These are phyloP conservation scores for Diabrotica undecimpunctata DNA, from an alignment of 1,140 invertebrate genomes.

Conservation along the genomic window DNA sequence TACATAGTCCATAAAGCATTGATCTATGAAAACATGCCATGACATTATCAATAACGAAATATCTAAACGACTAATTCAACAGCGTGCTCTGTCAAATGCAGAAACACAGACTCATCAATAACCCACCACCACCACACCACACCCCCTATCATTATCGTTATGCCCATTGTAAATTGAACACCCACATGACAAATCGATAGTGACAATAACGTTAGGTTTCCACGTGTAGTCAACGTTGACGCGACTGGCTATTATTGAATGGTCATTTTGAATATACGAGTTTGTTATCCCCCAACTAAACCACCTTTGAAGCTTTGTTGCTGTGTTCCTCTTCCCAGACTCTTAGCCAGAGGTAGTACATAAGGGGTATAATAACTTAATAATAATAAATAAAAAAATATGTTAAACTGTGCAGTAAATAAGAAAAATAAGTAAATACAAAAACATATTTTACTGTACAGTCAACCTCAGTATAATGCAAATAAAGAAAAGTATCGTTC, in stretches of 20 bases:
- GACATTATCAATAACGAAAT: not conserved
- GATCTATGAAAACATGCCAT: not conserved
- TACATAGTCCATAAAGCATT: not conserved
- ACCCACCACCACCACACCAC: not conserved
- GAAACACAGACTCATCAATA: not conserved
- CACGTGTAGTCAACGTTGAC: not conserved
- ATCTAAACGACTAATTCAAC: conserved; percentile 2
- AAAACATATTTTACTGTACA: too few relatives aligned
- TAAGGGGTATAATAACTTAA: too few relatives aligned
- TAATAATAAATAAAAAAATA: too few relatives aligned
- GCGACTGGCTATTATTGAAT: not conserved
- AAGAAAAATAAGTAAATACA: too few relatives aligned
- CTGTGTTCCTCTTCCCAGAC: too few relatives aligned
- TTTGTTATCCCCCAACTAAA: not conserved
- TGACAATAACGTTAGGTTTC: not conserved
- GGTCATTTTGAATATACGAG: not conserved
- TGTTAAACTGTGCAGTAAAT: too few relatives aligned
- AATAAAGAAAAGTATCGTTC: too few relatives aligned
- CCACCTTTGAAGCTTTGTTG: too few relatives aligned
- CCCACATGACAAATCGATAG: conserved; percentile 1
- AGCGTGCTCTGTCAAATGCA: not conserved
- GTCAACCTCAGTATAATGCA: too few relatives aligned
- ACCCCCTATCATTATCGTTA: conserved; percentile 2
- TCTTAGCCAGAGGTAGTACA: too few relatives aligned
- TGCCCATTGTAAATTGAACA: conserved; percentile 2